Percentiles rank a stretch among this genome's conserved stretches.
Evolutionary conservation across 2,113 vertebrate species (phyloP).

Genomic region (Gila orcuttii): DNA sequence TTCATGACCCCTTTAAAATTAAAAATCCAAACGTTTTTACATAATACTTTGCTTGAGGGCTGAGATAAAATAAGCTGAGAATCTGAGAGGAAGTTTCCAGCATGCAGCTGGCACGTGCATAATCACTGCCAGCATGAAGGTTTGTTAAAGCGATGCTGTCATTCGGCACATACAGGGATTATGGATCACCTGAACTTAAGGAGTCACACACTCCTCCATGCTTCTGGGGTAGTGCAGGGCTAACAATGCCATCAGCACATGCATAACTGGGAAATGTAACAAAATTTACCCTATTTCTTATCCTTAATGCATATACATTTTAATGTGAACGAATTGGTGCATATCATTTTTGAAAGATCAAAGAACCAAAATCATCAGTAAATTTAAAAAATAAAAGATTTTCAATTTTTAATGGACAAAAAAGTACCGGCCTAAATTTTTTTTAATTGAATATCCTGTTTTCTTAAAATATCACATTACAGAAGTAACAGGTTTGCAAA

Average conservation of each 20-base stretch:
- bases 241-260: not conserved
- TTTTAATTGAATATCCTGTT: not conserved
- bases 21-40: not conserved
- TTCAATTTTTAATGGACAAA: not conserved
- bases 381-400: not conserved
- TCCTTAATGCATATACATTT: not conserved
- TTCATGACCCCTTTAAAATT: not conserved
- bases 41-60: not conserved
- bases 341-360: not conserved
- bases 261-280: not conserved
- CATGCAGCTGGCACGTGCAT: not conserved
- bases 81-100: not conserved
- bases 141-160: not conserved
- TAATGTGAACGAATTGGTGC: not conserved
- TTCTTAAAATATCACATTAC: not conserved
- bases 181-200: conserved; percentile 26
- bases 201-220: not conserved
- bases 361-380: not conserved
- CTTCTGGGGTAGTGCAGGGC: not conserved
- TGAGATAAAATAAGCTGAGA: not conserved
- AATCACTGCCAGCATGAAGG: not conserved
- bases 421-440: not conserved
- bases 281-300: not conserved
- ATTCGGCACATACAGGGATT: conserved; percentile 29
- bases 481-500: not conserved